These are phyloP conservation scores for Leptinotarsa undecemlineata DNA, from an alignment of 1,140 invertebrate species.

Conservation along the genomic window DNA sequence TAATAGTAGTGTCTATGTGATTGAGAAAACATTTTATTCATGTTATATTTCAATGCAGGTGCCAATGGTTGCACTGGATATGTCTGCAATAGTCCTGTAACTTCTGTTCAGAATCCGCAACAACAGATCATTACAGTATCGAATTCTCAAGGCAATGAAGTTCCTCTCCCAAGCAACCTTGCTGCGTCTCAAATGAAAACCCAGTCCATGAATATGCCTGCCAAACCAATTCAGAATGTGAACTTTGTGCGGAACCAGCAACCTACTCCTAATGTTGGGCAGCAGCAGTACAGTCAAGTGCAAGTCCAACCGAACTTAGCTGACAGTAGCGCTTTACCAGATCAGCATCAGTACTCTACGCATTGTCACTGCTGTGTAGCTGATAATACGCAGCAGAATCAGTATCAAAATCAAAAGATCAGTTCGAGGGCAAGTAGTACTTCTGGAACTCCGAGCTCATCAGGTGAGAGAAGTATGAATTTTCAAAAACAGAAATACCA, in stretches of 20 bases:
- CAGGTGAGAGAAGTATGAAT: background rate
- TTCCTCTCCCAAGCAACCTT: conserved; percentile 58
- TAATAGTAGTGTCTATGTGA: too few species aligned
- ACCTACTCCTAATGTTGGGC: conserved; percentile 20
- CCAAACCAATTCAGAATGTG: conserved; percentile 32
- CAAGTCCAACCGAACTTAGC: conserved; percentile 46
- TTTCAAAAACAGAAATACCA: too few species aligned
- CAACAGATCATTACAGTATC: conserved; percentile 39
- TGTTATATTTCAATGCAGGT: conserved; percentile 21
- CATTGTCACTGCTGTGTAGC: conserved; percentile 54
- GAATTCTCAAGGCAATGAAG: conserved; percentile 50
- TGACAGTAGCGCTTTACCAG: conserved; percentile 61
- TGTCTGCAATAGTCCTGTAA: conserved; percentile 53
- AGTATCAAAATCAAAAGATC: conserved; percentile 28
- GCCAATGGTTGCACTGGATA: conserved; percentile 54
- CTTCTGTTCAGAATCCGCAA: conserved; percentile 44
- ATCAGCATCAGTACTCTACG: conserved; percentile 48
- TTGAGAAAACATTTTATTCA: too few species aligned
- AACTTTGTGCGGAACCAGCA: conserved; percentile 25
- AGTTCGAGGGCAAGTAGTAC: conserved; percentile 48
- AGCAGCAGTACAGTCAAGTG: conserved; percentile 32
- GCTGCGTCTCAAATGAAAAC: conserved; percentile 44
- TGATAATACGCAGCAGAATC: conserved; percentile 37
- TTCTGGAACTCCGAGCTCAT: conserved; percentile 59
- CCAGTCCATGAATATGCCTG: conserved; percentile 23